These are phyloP conservation scores for Hippopotamyrus pictus DNA, from an alignment of 2,797 vertebrate species.

Conservation along the genomic window DNA sequence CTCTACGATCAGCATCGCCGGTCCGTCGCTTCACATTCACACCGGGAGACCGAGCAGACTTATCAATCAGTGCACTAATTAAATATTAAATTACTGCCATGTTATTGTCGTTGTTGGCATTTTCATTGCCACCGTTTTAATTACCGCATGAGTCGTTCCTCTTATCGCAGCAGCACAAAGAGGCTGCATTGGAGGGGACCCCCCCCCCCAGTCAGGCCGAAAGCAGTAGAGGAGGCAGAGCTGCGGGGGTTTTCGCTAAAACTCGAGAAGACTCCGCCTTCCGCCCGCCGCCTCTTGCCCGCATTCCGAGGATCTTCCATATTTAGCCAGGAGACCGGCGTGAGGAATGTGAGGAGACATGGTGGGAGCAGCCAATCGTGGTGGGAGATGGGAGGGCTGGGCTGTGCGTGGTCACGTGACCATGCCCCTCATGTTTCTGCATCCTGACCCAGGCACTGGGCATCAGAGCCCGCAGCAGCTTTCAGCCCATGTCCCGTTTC, in stretches of 20 bases:
- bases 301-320: background rate
- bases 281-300: background rate
- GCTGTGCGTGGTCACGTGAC: background rate
- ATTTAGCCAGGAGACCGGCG: background rate
- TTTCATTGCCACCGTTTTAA: background rate
- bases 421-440: background rate
- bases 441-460: background rate
- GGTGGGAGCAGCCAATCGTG: background rate
- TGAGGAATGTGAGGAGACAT: background rate
- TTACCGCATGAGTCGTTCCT: background rate
- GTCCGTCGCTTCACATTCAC: background rate
- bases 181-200: background rate
- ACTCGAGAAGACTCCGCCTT: background rate
- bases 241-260: background rate
- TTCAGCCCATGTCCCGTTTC: background rate
- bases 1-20: background rate
- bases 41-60: background rate
- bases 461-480: background rate
- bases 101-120: background rate
- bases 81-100: slow-evolving; percentile 3
- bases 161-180: background rate
- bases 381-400: background rate
- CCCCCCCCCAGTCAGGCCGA: background rate
- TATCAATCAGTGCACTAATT: background rate
- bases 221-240: background rate